Evolutionary conservation across 2,113 vertebrate species (phyloP).

Genomic region (Panurus biarmicus): DNA sequence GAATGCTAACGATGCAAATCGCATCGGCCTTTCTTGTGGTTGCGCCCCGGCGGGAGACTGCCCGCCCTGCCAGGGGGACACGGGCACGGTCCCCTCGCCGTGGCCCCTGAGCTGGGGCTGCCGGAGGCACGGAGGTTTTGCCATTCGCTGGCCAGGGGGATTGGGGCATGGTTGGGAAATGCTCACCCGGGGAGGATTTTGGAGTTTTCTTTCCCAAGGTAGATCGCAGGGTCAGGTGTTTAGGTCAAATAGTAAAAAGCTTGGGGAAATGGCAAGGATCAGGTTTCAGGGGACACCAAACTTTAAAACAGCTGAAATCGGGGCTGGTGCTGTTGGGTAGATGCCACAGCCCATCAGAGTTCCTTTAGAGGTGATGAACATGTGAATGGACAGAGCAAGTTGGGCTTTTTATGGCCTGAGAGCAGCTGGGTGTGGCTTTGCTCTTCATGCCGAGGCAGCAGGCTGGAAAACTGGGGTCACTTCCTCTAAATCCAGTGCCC

Average conservation of each 20-base stretch:
- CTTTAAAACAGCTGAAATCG: not conserved
- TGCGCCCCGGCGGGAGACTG: not conserved
- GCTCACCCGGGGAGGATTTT: accelerated
- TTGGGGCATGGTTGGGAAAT: accelerated
- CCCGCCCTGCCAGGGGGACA: not conserved
- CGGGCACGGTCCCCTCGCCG: not conserved
- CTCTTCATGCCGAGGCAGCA: accelerated
- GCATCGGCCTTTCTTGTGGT: slow-evolving; percentile 37
- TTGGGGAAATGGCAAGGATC: not conserved
- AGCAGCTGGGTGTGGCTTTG: not conserved
- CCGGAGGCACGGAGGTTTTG: accelerated
- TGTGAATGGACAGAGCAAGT: not conserved
- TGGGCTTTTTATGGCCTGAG: not conserved
- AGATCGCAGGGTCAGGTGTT: accelerated
- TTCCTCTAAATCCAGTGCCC: not conserved
- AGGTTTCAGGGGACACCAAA: not conserved
- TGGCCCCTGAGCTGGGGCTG: not conserved
- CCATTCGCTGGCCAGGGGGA: accelerated
- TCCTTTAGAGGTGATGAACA: accelerated
- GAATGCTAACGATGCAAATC: slow-evolving; percentile 55
- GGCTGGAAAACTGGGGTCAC: not conserved
- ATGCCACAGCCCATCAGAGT: not conserved
- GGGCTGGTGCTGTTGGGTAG: not conserved
- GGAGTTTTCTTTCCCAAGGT: not conserved
- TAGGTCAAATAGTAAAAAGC: not conserved